Conservation (phyloP, 2,888 invertebrate species). For the Diogma glabrata region DNA sequence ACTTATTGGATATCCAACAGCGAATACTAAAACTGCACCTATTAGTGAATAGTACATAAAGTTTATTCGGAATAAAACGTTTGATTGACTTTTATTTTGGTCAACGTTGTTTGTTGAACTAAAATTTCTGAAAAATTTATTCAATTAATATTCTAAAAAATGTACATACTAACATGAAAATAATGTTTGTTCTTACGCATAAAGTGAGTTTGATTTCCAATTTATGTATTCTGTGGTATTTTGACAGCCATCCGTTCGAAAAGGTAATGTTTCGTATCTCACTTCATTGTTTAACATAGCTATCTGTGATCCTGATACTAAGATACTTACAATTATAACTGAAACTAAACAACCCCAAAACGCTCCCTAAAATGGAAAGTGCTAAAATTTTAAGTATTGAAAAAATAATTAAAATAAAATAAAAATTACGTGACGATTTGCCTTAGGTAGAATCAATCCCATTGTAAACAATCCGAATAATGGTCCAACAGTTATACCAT, state of each 20-base stretch:
- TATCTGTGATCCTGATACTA: conserved; percentile 42
- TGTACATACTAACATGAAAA: no score
- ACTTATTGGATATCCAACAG: conserved; percentile 50
- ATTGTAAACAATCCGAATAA: conserved; percentile 54
- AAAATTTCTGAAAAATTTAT: no score
- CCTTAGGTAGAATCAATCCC: conserved; percentile 55
- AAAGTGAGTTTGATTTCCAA: no score
- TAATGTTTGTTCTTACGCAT: no score
- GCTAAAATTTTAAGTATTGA: no score
- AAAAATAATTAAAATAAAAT: neutral
- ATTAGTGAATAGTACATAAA: conserved; percentile 6
- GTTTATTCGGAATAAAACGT: neutral
- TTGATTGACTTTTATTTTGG: no score
- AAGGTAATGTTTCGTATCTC: conserved; percentile 23
- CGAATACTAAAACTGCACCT: conserved; percentile 46
- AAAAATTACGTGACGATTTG: conserved; percentile 39
- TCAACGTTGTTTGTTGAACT: no score
- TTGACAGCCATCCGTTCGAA: conserved; percentile 19
- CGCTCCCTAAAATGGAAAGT: conserved; percentile 53
- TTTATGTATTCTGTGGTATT: no score
- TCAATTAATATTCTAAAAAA: no score
- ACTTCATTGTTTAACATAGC: conserved; percentile 25
- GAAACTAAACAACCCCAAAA: conserved; percentile 42
- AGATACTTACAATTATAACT: conserved; percentile 40
- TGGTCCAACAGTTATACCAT: conserved; percentile 53